A percentile compares a stretch with the other conserved stretches of the same genome.
These are phyloP conservation scores for Rhincodon typus DNA, from an alignment of 2,797 vertebrate genomes.

Conservation along the genomic window DNA sequence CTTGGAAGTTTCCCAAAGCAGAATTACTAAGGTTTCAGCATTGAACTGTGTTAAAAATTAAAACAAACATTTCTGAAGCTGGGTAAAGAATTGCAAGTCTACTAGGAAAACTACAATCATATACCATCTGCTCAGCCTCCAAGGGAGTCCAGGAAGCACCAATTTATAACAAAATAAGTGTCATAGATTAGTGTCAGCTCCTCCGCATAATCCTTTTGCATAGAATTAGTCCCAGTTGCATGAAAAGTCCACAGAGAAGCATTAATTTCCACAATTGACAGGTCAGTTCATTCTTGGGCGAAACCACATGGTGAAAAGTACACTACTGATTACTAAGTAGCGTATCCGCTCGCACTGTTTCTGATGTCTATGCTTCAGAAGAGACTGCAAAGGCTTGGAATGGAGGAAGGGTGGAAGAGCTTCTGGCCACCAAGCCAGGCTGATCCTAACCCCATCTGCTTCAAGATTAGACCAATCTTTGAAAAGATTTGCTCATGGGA, in stretches of 20 bases:
- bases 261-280: neutral
- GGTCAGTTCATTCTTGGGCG: neutral
- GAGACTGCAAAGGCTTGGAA: neutral
- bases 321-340: neutral
- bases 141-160: neutral
- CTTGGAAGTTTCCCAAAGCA: constrained; percentile 17
- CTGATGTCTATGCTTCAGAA: neutral
- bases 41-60: constrained; percentile 12
- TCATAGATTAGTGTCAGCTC: neutral
- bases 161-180: constrained; percentile 21
- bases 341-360: neutral
- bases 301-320: neutral
- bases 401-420: neutral
- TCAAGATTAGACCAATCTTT: neutral
- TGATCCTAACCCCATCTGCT: neutral
- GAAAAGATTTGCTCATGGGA: no score
- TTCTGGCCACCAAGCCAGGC: neutral
- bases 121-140: constrained; percentile 26
- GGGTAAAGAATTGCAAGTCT: neutral
- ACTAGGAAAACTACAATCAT: neutral
- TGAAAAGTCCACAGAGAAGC: neutral
- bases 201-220: neutral
- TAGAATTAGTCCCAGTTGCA: neutral
- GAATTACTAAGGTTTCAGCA: neutral
- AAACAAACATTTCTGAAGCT: constrained; percentile 27